Base-by-base conservation (phyloP, 1,140 invertebrate species). In the Heliconius eleuchia region DNA sequence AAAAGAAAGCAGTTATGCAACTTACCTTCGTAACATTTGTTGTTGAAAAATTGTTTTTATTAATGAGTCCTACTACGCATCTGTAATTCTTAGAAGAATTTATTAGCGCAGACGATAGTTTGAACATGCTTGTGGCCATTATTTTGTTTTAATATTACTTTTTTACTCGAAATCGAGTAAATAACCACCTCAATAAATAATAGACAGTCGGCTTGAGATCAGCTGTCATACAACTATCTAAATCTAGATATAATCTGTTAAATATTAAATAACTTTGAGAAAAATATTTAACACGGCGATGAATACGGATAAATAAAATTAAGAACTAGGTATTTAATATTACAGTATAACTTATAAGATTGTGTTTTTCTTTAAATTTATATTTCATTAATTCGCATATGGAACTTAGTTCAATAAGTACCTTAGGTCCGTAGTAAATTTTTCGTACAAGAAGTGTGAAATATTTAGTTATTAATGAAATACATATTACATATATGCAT, bases 81-180 rank as follows among this genome's bases (percentile, higher is more conserved):
- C 91, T 84, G n/a, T 91, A 81, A 66, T 93, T 92, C 75, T 88
- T 93, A 0, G 90, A 90, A 16, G 91, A 87, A 76, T 88, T 90
- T 37, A 87, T 72, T 74, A 93, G 37, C 1, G 86, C 82, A 57
- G 89, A 87, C 66, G 89, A 88, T 81, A 94, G 75, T 84, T 93
- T 94, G 50, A 92, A 89, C 84, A 94, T 86, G 60, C 89, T 87
- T 72, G 83, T 83, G 80, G 92, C 89, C 92, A 94, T 94, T 78
- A 82, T 92, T 86, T 82, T 79, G 13, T 74, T 66, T 57, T 71
- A 73, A 52, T 46, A 50, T 71, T 71, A 71, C n/a, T 72, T 39
- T 71, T 42, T 8, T 42, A 39, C 19, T n/a, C 6, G 16, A 72
- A 39, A 39, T 72, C 23, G 16, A 50, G 42, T 77, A 71, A 77